Evolutionary conservation across 2,113 vertebrate species (phyloP).

Genomic region (Boleophthalmus pectinirostris): DNA sequence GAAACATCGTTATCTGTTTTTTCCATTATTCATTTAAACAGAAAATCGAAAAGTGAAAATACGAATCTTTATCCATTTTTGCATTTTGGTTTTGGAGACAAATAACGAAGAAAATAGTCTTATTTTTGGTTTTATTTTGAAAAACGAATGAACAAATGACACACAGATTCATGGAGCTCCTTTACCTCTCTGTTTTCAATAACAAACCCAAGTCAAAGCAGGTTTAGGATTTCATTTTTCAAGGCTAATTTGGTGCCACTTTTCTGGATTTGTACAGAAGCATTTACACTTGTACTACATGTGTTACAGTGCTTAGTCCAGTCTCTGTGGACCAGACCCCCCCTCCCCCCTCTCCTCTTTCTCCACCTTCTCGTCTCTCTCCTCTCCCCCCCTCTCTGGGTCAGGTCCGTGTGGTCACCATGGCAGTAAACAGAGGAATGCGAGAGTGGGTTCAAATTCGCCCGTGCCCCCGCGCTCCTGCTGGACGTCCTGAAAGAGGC

Average conservation of each 20-base stretch:
- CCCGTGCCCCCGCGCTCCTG: slow-evolving; percentile 22
- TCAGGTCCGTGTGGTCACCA: slow-evolving; percentile 44
- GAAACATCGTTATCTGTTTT: too few species aligned
- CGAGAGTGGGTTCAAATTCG: slow-evolving; percentile 46
- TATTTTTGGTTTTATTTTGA: too few species aligned
- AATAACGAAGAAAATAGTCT: too few species aligned
- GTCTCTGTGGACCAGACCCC: not conserved
- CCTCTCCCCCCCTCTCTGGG: not conserved
- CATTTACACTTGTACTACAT: slow-evolving; percentile 1
- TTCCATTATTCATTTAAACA: too few species aligned
- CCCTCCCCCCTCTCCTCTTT: not conserved
- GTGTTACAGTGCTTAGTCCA: not conserved
- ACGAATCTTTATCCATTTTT: too few species aligned
- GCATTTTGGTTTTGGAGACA: too few species aligned
- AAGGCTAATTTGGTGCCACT: not conserved
- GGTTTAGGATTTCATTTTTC: not conserved
- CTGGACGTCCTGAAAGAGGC: slow-evolving; percentile 39
- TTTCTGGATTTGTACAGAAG: not conserved
- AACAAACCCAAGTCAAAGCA: not conserved
- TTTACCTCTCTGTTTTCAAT: not conserved
- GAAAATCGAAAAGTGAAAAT: too few species aligned
- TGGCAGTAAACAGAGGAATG: slow-evolving; percentile 70
- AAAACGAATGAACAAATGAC: too few species aligned
- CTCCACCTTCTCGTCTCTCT: too few species aligned
- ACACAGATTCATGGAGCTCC: too few species aligned